These are phyloP conservation scores for Bovichtus variegatus DNA, from an alignment of 2,797 vertebrate genomes.

Conservation along the genomic window DNA sequence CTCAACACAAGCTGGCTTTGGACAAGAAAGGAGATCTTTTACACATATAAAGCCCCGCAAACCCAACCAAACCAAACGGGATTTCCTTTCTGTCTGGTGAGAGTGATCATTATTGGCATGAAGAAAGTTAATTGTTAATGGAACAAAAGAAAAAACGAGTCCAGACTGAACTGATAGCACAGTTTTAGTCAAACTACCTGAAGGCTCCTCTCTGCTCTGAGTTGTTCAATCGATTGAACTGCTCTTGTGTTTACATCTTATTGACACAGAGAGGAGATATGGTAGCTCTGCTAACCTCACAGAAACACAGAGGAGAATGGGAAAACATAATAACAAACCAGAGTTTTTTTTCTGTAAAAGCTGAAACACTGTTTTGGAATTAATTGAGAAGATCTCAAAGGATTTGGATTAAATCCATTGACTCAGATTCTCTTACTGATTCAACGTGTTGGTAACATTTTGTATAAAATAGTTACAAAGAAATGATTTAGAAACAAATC, in stretches of 20 bases:
- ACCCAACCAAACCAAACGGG: neutral
- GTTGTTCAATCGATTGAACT: conserved; percentile 27
- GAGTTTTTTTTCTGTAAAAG: neutral
- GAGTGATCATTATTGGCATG: neutral
- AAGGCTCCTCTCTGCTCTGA: conserved; percentile 7
- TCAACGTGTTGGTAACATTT: neutral
- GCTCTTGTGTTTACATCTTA: conserved; percentile 51
- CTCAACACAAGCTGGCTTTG: conserved; percentile 8
- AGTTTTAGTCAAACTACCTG: conserved; percentile 23
- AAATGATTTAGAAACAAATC: neutral
- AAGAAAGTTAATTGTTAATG: neutral
- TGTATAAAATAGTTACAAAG: neutral
- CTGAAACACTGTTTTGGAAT: neutral
- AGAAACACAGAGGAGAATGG: conserved; percentile 8
- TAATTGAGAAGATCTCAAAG: neutral
- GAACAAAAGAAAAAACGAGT: conserved; percentile 6
- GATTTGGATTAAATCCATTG: neutral
- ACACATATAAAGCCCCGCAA: neutral
- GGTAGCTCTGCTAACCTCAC: conserved; percentile 12
- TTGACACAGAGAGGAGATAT: conserved; percentile 18
- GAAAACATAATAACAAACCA: neutral
- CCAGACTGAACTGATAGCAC: neutral
- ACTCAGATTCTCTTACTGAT: neutral
- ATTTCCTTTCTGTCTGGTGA: neutral
- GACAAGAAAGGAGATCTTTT: neutral